Evolutionary conservation across 1,140 invertebrate genomes (phyloP).

Genomic region (Scaptomyza hsui): DNA sequence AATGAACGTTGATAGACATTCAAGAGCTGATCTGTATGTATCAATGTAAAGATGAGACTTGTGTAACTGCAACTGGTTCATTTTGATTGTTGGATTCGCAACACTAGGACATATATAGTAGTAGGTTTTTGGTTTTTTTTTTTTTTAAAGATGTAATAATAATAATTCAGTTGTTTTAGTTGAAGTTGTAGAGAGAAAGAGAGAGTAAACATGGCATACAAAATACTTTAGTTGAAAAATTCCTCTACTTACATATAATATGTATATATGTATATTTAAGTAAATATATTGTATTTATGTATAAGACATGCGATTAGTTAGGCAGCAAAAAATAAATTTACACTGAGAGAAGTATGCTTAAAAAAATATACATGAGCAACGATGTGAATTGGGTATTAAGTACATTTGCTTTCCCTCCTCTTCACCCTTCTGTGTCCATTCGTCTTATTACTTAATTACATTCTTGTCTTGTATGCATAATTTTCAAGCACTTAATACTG

Average conservation of each 20-base stretch:
- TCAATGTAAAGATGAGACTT: slow-evolving; percentile 71
- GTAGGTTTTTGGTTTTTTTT: slow-evolving; percentile 13
- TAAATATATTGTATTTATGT: slow-evolving; percentile 21
- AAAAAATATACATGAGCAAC: slow-evolving; percentile 50
- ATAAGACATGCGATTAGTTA: slow-evolving; percentile 64
- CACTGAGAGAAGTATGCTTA: slow-evolving; percentile 54
- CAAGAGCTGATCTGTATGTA: slow-evolving; percentile 76
- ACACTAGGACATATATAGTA: slow-evolving; percentile 52
- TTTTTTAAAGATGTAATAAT: slow-evolving; percentile 12
- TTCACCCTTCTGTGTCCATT: slow-evolving; percentile 10
- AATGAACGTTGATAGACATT: slow-evolving; percentile 76
- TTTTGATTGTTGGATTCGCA: slow-evolving; percentile 57
- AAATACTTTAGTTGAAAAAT: slow-evolving; percentile 77
- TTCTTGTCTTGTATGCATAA: slow-evolving; percentile 72
- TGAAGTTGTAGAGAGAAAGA: slow-evolving; percentile 70
- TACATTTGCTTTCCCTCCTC: slow-evolving; percentile 1
- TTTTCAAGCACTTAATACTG: slow-evolving; percentile 59
- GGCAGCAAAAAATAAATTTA: slow-evolving; percentile 70
- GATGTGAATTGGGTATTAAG: slow-evolving; percentile 31
- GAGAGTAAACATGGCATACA: slow-evolving; percentile 80
- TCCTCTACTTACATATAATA: slow-evolving; percentile 69
- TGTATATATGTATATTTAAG: slow-evolving; percentile 23
- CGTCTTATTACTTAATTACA: slow-evolving; percentile 69
- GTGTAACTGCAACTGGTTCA: slow-evolving; percentile 72
- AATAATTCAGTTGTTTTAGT: slow-evolving; percentile 39